Evolutionary conservation across 2,888 invertebrate genomes (phyloP).

Genomic region (Leuctra nigra): DNA sequence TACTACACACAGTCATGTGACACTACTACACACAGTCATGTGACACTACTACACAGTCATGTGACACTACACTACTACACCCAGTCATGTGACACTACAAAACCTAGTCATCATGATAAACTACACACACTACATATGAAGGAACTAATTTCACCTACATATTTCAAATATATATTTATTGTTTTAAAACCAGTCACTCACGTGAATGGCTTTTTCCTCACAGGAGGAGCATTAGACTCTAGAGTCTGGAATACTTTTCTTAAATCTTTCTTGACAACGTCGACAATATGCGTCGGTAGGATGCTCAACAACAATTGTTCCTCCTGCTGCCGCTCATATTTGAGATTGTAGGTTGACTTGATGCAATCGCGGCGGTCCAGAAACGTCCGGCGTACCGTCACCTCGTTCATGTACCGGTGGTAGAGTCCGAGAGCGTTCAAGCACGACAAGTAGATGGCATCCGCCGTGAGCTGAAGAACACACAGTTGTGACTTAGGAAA

Average conservation of each 20-base stretch:
- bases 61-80: too few relatives aligned
- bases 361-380: slow-evolving; percentile 80
- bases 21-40: too few relatives aligned
- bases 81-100: too few relatives aligned
- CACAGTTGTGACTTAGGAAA: too few relatives aligned
- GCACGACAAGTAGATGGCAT: slow-evolving; percentile 62
- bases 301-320: slow-evolving; percentile 80
- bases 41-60: too few relatives aligned
- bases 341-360: slow-evolving; percentile 72
- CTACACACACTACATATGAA: background rate
- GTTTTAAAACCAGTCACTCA: too few relatives aligned
- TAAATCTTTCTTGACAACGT: slow-evolving; percentile 49
- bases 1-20: too few relatives aligned
- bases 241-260: slow-evolving; percentile 43
- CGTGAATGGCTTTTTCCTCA: slow-evolving; percentile 41
- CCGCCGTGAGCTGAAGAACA: slow-evolving; percentile 62
- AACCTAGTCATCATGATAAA: too few relatives aligned
- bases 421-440: slow-evolving; percentile 81
- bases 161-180: too few relatives aligned
- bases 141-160: background rate
- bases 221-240: slow-evolving; percentile 36
- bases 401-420: slow-evolving; percentile 81
- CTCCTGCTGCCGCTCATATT: slow-evolving; percentile 84
- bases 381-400: slow-evolving; percentile 79
- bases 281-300: slow-evolving; percentile 76